Base-by-base conservation (phyloP, 2,113 vertebrate species). In the Ceratotherium simum region DNA sequence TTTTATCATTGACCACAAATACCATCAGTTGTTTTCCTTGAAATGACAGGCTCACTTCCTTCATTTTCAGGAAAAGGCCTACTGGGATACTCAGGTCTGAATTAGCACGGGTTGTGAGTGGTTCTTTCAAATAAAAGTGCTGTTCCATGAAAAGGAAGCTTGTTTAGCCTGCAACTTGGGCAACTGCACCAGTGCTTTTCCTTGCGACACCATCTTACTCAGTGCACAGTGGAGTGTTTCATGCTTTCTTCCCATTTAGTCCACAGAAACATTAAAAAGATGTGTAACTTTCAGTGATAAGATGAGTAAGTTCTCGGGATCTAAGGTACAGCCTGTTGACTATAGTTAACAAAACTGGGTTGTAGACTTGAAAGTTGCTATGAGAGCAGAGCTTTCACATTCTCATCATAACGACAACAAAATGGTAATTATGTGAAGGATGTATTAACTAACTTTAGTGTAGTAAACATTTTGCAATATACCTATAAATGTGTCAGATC, bases 41-140 rank as follows among this genome's bases (percentile, higher is more conserved):
- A 94, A 91, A 36, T 76, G 27, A 89, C 27, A 86, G 67, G 14
- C 29, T 82, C 21, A 21, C 12, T 54, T 95, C 67, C n/a, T 81
- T 69, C n/a, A 21, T 48, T 97, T 93, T 91, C 54, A 95, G 73
- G 67, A 92, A 96, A 97, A 76, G 89, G 60, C 23, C 10, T 70
- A 36, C 42, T 46, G 89, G 89, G 29, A 72, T 69, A 48, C 4
- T 33, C 46, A 81, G 21, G 65, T 58, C n/a, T 92, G 62, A 78
- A 70, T 56, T 87, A 65, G 8, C 12, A 91, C 6, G 36, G 56
- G 64, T 69, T 42, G 31, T 79, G 56, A 84, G 51, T 33, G 13
- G 23, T 46, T 86, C 39, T 93, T 62, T 67, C 33, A 82, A 72
- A 18, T 67, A 33, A 87, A 72, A 80, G 60, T 33, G 23, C n/a